These are phyloP conservation scores for Steatornis caripensis DNA, from an alignment of 2,113 vertebrate genomes.

Conservation along the genomic window DNA sequence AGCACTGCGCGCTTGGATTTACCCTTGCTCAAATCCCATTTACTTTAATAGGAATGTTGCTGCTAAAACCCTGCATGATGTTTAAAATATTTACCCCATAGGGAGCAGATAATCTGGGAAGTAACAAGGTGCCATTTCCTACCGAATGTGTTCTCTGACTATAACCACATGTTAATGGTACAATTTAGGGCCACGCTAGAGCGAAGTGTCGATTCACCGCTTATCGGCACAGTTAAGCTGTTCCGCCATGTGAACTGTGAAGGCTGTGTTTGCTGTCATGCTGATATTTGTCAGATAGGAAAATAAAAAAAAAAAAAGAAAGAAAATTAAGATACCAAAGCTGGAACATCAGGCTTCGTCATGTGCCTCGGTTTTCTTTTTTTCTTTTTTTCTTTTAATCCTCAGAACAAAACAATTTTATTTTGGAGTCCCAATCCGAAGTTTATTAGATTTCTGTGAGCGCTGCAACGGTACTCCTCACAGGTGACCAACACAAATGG, in stretches of 20 bases:
- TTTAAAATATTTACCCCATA: constrained; percentile 48
- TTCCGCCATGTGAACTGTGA: neutral
- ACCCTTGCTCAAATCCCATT: constrained; percentile 13
- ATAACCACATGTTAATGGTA: constrained; percentile 35
- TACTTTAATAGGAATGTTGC: constrained; percentile 41
- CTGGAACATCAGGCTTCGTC: neutral
- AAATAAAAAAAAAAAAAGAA: neutral
- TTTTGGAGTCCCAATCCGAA: neutral
- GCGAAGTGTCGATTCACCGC: neutral
- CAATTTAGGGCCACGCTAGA: neutral
- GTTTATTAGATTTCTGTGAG: neutral
- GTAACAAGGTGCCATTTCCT: constrained; percentile 50
- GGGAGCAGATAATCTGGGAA: constrained; percentile 44
- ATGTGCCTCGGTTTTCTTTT: neutral
- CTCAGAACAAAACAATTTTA: neutral
- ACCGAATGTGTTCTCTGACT: constrained; percentile 15
- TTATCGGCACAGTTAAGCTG: neutral
- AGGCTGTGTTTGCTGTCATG: neutral
- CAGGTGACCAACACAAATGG: neutral
- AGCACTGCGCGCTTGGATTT: neutral
- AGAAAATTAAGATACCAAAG: neutral
- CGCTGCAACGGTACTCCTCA: neutral
- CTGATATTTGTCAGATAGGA: neutral
- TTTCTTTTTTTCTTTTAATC: neutral
- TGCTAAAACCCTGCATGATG: neutral